Conservation (phyloP, 2,888 invertebrate species). For the Syritta pipiens region DNA sequence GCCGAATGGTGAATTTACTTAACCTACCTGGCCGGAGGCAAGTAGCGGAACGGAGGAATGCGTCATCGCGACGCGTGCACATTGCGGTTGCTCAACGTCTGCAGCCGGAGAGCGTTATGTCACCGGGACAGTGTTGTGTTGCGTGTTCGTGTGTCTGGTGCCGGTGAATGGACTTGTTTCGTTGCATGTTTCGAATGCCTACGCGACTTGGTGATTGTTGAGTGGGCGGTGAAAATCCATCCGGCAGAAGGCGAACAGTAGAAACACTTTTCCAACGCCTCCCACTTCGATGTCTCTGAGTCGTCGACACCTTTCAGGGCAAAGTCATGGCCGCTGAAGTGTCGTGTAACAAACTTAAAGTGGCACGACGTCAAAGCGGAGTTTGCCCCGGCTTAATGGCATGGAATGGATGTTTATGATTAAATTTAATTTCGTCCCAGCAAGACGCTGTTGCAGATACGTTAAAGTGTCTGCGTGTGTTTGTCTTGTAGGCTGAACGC, state of each 20-base stretch:
- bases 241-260: too few relatives aligned
- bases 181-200: too few relatives aligned
- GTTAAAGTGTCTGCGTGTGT: background rate
- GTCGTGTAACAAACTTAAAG: background rate
- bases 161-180: background rate
- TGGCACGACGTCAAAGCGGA: background rate
- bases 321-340: background rate
- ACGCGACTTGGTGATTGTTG: too few relatives aligned
- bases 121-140: too few relatives aligned
- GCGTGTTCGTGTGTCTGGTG: background rate
- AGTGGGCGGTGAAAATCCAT: too few relatives aligned
- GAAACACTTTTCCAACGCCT: too few relatives aligned
- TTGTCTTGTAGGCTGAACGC: background rate
- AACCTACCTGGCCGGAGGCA: conserved; percentile 19
- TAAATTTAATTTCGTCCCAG: conserved; percentile 61
- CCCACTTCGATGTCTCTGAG: too few relatives aligned
- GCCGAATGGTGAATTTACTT: conserved; percentile 31
- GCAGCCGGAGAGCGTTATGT: background rate
- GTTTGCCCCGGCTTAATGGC: background rate
- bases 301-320: background rate
- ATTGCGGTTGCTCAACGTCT: background rate
- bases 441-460: conserved; percentile 27
- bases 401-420: conserved; percentile 47
- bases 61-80: conserved; percentile 32
- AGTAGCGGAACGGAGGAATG: conserved; percentile 26